Evolutionary conservation across 2,888 invertebrate species (phyloP), one percentile per base, ranked within the genome.

Genomic region (Melikaiella ostensackeni): DNA sequence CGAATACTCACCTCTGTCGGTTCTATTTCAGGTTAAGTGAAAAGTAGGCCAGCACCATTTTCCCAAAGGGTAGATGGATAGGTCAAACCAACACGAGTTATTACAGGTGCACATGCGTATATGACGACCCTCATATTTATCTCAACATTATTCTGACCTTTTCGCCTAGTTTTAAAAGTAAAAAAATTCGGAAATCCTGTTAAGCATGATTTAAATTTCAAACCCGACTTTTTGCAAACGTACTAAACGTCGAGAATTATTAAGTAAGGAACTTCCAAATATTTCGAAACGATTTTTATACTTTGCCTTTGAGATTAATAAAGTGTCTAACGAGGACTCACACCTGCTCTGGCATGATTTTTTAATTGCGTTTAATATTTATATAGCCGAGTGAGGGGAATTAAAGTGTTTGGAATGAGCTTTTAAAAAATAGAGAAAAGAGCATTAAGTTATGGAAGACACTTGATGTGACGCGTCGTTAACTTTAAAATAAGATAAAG

Each of bases 401-500:
- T 46, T 30, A 70, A 46, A 50, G 16, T 27, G 8, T 27, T 46
- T 9, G 16, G 24, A 66, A 50, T 70, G 30, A 6, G n/a, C 30
- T 70, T 16, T 50, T 33, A 5, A 11, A 16, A 50, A 46, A 16
- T 9, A 30, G n/a, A 50, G 50, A 50, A 50, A 27, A 50, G 50
- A 24, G 50, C 50, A 70, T 70, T 50, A 50, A 21, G 30, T 70
- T 70, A 50, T 55, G 2, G 30, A 70, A 70, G 30, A 70, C n/a
- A 70, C 55, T 70, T 27, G 19, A 50, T 33, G 70, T 33, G 70
- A 50, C 33, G 79, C 77, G 55, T 70, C 70, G 80, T 78, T 79
- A 79, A 74, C 50, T 77, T 24, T 75, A 33, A 73, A 80, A 80
- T 79, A 77, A 82, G 78, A 79, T 80, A 70, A 70, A 70, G 50